Evolutionary conservation across 1,140 invertebrate genomes (phyloP).

Genomic region (Drosophila murphyi): DNA sequence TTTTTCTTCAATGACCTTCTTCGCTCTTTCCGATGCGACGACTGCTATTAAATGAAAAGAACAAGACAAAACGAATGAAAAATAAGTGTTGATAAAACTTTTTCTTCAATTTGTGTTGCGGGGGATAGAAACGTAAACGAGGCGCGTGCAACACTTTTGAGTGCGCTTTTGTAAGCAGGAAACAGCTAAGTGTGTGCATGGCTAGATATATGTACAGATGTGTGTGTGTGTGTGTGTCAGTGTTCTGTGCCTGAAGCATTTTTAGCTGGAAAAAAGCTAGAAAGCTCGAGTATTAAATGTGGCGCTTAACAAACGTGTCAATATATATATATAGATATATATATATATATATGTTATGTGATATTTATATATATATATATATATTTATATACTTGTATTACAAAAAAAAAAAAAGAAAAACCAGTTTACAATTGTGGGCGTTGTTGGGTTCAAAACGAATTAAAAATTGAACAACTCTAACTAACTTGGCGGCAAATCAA

Average conservation of each 20-base stretch:
- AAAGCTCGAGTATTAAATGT: conserved; percentile 6
- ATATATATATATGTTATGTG: not conserved
- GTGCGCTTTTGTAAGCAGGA: conserved; percentile 51
- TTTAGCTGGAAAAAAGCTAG: conserved; percentile 33
- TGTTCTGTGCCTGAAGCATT: conserved; percentile 26
- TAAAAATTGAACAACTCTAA: conserved; percentile 67
- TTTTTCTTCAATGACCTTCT: conserved; percentile 67
- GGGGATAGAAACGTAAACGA: not conserved
- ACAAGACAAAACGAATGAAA: not conserved
- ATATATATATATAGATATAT: not conserved
- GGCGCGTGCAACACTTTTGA: conserved; percentile 5
- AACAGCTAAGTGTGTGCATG: conserved; percentile 17
- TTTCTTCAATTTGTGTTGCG: not conserved
- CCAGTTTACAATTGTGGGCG: conserved; percentile 31
- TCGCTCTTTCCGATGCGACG: conserved; percentile 56
- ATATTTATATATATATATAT: no score
- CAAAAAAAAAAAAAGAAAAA: conserved; percentile 32
- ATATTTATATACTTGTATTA: no score
- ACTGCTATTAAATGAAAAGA: conserved; percentile 48
- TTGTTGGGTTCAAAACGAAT: conserved; percentile 39
- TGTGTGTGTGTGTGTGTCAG: conserved; percentile 19
- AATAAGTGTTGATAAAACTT: not conserved
- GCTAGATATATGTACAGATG: conserved; percentile 19
- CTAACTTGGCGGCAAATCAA: conserved; percentile 82
- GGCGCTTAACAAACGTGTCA: conserved; percentile 14